Percentiles rank a stretch among this genome's conserved stretches.
These are phyloP conservation scores for Steatocranus sp. DNA, from an alignment of 2,797 vertebrate genomes.

Conservation along the genomic window DNA sequence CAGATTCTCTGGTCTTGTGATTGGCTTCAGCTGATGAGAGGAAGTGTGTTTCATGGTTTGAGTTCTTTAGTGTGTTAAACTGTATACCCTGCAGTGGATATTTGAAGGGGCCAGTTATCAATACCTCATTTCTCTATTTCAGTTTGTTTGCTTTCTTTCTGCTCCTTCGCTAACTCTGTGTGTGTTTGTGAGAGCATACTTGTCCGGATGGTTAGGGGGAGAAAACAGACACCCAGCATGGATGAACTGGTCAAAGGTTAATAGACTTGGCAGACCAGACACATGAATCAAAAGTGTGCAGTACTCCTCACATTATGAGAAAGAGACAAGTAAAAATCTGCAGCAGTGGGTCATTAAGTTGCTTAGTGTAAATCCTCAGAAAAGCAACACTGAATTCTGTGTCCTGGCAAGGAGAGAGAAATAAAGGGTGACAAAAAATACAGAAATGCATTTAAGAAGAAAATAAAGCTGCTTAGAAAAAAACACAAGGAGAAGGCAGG, in stretches of 20 bases:
- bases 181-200: background rate
- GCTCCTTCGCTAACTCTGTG: background rate
- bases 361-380: slow-evolving; percentile 31
- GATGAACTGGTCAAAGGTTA: slow-evolving; percentile 35
- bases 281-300: slow-evolving; percentile 26
- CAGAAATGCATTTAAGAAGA: background rate
- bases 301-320: background rate
- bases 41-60: background rate
- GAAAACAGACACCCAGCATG: background rate
- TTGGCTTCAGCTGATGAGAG: slow-evolving; percentile 9
- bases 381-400: background rate
- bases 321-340: background rate
- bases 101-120: background rate
- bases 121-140: slow-evolving; percentile 9
- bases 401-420: background rate
- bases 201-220: background rate
- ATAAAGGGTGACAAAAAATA: background rate
- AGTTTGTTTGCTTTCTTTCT: background rate
- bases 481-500: background rate
- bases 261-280: slow-evolving; percentile 17
- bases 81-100: background rate
- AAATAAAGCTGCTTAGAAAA: background rate
- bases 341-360: slow-evolving; percentile 2
- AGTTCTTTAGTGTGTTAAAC: background rate
- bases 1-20: background rate